These are phyloP conservation scores for Merops nubicus DNA, from an alignment of 2,113 vertebrate genomes.

Conservation along the genomic window DNA sequence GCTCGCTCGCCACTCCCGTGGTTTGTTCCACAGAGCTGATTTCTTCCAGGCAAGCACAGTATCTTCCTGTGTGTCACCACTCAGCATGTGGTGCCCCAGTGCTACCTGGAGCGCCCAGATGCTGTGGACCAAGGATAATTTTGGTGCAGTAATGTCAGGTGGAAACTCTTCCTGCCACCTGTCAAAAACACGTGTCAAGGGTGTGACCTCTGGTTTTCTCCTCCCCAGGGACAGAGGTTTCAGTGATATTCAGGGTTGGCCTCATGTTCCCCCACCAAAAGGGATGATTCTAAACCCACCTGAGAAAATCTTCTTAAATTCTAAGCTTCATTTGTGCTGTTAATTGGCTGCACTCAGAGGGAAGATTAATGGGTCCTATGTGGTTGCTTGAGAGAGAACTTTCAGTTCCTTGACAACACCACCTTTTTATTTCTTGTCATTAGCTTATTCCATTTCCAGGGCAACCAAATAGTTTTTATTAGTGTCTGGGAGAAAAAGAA, in stretches of 20 bases:
- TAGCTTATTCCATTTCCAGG: not conserved
- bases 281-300: not conserved
- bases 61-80: not conserved
- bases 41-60: not conserved
- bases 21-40: not conserved
- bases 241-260: not conserved
- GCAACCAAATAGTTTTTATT: not conserved
- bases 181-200: not conserved
- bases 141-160: not conserved
- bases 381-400: not conserved
- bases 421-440: not conserved
- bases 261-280: not conserved
- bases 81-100: rapidly evolving
- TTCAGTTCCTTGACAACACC: not conserved
- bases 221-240: not conserved
- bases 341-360: not conserved
- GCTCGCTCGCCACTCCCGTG: rapidly evolving
- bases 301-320: slow-evolving; percentile 32
- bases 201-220: not conserved
- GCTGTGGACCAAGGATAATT: not conserved
- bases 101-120: not conserved
- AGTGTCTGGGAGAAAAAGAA: not conserved
- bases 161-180: not conserved
- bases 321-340: not conserved
- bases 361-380: not conserved